These are phyloP conservation scores for Hesperophylax magnus DNA, from an alignment of 1,140 invertebrate species.

Conservation along the genomic window DNA sequence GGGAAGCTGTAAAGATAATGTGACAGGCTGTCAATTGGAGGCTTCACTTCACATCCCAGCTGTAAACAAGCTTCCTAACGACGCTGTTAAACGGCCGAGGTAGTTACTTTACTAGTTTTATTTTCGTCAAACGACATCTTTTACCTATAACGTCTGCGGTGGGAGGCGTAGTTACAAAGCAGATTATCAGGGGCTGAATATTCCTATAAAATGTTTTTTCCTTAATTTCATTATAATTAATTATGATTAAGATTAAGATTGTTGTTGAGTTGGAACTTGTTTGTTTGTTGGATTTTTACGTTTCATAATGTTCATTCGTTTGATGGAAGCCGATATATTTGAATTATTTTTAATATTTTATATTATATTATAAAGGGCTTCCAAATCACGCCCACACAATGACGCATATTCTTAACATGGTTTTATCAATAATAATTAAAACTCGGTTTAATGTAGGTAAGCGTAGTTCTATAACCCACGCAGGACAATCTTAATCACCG, in stretches of 20 bases:
- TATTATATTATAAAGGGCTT: too few relatives aligned
- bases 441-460: too few relatives aligned
- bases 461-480: too few relatives aligned
- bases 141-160: not conserved
- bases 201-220: not conserved
- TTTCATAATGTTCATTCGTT: not conserved
- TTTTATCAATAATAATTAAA: too few relatives aligned
- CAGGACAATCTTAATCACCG: too few relatives aligned
- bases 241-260: not conserved
- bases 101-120: not conserved
- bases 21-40: not conserved
- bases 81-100: not conserved
- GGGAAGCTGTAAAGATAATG: conserved; percentile 1
- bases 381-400: too few relatives aligned
- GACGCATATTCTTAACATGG: too few relatives aligned
- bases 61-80: not conserved
- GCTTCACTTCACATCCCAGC: not conserved
- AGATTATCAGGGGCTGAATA: not conserved
- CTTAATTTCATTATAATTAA: not conserved
- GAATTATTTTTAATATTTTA: not conserved
- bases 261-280: not conserved
- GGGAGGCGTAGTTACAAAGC: not conserved
- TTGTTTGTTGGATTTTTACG: not conserved
- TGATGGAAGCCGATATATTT: not conserved
- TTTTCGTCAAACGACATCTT: conserved; percentile 3